A percentile compares a stretch with the other conserved stretches of the same genome.
Evolutionary conservation across 2,113 vertebrate genomes (phyloP).

Genomic region (Perca flavescens): DNA sequence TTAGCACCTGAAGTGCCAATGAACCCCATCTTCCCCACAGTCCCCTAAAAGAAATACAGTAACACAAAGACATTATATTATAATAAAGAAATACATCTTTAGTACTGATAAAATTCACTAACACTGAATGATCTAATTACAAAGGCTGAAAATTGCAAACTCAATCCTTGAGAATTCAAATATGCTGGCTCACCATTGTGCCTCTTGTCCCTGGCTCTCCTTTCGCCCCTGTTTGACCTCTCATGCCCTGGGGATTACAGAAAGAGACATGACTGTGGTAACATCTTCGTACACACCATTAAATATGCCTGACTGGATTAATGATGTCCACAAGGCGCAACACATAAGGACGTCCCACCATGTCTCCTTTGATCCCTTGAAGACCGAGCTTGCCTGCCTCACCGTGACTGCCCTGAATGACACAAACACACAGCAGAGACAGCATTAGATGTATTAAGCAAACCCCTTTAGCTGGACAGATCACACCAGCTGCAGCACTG

Average conservation of each 20-base stretch:
- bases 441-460: not conserved
- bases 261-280: constrained; percentile 11
- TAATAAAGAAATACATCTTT: not conserved
- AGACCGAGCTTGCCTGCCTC: constrained; percentile 63
- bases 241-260: constrained; percentile 68
- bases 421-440: constrained; percentile 30
- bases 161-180: not conserved
- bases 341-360: constrained; percentile 61
- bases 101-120: not conserved
- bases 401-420: constrained; percentile 77
- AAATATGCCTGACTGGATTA: not conserved
- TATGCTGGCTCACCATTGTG: constrained; percentile 56
- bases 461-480: not conserved
- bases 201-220: constrained; percentile 72
- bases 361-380: constrained; percentile 63
- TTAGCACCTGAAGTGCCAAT: constrained; percentile 70
- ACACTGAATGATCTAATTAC: not conserved
- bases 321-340: not conserved
- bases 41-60: constrained; percentile 61
- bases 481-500: not conserved
- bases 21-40: constrained; percentile 66
- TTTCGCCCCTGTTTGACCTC: constrained; percentile 69
- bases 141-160: not conserved
- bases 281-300: not conserved
- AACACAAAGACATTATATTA: not conserved